phyloP scores from a whole-genome alignment of 2,888 invertebrate species.

The Cheilosia variabilis region DNA sequence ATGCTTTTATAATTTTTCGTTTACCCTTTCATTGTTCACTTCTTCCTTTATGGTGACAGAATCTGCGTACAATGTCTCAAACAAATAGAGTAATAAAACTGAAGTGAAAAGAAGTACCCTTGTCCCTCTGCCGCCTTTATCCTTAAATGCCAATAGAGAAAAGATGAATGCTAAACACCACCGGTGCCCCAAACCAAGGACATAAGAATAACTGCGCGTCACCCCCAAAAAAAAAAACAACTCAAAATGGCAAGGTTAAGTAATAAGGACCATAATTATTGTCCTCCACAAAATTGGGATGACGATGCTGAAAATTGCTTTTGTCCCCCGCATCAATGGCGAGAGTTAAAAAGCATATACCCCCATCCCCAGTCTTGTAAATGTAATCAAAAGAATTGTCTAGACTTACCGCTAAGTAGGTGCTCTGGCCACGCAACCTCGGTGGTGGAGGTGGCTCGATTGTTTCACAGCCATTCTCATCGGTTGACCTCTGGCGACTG shows the following conservation, averaged over 20 bases:
- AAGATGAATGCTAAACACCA: slow-evolving; percentile 44
- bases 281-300: slow-evolving; percentile 11
- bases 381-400: slow-evolving; percentile 54
- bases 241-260: slow-evolving; percentile 44
- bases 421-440: slow-evolving; percentile 79
- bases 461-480: slow-evolving; percentile 77
- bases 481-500: slow-evolving; percentile 78
- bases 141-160: slow-evolving; percentile 13
- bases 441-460: slow-evolving; percentile 77
- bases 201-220: slow-evolving; percentile 28
- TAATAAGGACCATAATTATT: slow-evolving; percentile 59
- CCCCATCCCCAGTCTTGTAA: not conserved
- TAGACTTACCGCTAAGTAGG: slow-evolving; percentile 79
- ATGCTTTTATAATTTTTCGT: slow-evolving; percentile 49
- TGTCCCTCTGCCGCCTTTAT: not conserved
- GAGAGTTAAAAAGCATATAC: slow-evolving; percentile 13
- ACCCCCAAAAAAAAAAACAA: slow-evolving; percentile 13
- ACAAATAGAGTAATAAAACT: slow-evolving; percentile 13
- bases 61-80: slow-evolving; percentile 44
- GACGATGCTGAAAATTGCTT: slow-evolving; percentile 60
- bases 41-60: slow-evolving; percentile 28
- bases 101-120: slow-evolving; percentile 4
- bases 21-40: slow-evolving; percentile 29
- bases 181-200: not conserved
- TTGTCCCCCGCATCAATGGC: slow-evolving; percentile 38